These are phyloP conservation scores for Aphidius colemani DNA, from an alignment of 2,888 invertebrate species.

Conservation along the genomic window DNA sequence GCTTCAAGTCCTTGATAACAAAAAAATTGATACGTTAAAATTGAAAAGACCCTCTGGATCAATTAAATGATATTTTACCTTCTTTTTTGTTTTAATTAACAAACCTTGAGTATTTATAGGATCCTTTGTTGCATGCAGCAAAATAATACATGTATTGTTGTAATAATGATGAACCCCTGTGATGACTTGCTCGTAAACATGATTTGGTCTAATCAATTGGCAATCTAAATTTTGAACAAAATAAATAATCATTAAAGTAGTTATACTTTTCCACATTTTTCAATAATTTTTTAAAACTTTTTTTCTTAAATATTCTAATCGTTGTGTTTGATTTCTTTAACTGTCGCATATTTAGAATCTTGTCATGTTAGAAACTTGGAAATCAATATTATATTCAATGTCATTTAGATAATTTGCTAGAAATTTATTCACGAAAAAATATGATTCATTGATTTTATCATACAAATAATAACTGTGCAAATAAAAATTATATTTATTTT, in stretches of 20 bases:
- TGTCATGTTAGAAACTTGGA: no score
- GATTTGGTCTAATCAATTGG: slow-evolving; percentile 43
- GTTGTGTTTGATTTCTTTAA: no score
- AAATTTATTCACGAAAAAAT: no score
- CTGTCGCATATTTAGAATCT: no score
- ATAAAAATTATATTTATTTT: no score
- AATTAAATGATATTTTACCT: no score
- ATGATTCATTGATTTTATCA: no score
- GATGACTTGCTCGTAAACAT: slow-evolving; percentile 46
- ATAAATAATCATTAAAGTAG: slow-evolving; percentile 16
- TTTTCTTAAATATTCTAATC: background rate
- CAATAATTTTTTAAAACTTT: slow-evolving; percentile 12
- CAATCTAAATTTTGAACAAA: background rate
- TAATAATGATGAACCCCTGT: slow-evolving; percentile 49
- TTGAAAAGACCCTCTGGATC: no score
- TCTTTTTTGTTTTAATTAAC: background rate
- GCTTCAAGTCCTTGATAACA: slow-evolving; percentile 38
- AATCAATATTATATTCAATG: no score
- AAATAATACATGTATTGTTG: slow-evolving; percentile 55
- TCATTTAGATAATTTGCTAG: no score
- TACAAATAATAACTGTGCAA: no score
- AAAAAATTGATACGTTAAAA: background rate
- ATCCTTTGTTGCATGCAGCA: slow-evolving; percentile 44
- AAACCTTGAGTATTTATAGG: slow-evolving; percentile 46
- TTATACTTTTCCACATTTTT: slow-evolving; percentile 10